Percentiles rank a stretch among this genome's conserved stretches.
These are phyloP conservation scores for Saturnia japonica DNA, from an alignment of 2,888 invertebrate genomes.

Conservation along the genomic window DNA sequence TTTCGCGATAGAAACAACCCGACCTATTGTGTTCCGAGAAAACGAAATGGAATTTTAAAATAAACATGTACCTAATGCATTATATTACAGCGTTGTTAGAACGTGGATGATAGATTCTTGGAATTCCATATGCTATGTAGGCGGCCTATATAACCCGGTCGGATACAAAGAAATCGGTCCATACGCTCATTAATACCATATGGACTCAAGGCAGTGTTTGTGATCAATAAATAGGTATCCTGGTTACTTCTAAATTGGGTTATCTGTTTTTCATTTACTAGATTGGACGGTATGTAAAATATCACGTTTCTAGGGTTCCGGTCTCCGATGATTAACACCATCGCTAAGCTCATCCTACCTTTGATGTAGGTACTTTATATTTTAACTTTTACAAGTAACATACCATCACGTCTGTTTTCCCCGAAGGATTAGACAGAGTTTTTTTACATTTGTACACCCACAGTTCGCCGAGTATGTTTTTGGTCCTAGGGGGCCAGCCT, in stretches of 20 bases:
- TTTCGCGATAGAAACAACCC: not conserved
- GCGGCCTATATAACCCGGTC: constrained; percentile 5
- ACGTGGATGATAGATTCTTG: constrained; percentile 1
- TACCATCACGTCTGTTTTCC: no score
- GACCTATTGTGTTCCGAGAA: constrained; percentile 2
- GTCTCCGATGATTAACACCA: no score
- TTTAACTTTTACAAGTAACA: no score
- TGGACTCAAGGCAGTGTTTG: not conserved
- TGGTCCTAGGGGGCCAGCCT: no score
- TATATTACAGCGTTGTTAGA: not conserved
- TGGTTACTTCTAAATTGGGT: not conserved
- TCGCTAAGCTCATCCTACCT: no score
- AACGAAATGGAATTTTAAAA: constrained; percentile 13
- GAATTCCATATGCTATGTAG: not conserved
- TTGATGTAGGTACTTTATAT: no score
- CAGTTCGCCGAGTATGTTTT: no score
- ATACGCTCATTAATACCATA: not conserved
- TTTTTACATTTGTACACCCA: no score
- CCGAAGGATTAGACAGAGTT: no score
- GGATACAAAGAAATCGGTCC: constrained; percentile 10
- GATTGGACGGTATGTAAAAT: no score
- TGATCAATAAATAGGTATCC: not conserved
- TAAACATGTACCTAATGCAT: constrained; percentile 6
- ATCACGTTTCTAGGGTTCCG: no score
- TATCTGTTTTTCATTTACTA: not conserved